A percentile compares a stretch with the other conserved stretches of the same genome.
These are phyloP conservation scores for Sardina pilchardus DNA, from an alignment of 2,113 vertebrate species.

Conservation along the genomic window DNA sequence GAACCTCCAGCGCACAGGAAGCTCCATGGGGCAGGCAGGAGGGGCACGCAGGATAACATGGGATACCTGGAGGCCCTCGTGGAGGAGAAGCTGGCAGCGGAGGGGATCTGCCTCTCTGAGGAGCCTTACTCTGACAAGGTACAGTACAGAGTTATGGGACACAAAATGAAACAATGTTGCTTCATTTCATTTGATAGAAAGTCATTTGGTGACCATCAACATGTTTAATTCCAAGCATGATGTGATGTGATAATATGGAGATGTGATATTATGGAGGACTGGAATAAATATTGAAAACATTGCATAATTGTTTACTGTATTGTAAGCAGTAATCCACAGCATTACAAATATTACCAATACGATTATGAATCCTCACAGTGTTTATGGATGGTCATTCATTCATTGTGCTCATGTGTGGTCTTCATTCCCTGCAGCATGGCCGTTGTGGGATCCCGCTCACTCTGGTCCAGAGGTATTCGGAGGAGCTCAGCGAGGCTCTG, in stretches of 20 bases:
- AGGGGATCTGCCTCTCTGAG: conserved; percentile 78
- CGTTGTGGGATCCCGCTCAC: conserved; percentile 82
- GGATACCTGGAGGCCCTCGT: conserved; percentile 71
- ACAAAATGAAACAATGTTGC: neutral
- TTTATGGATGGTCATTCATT: neutral
- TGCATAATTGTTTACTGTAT: neutral
- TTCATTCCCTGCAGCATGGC: conserved; percentile 67
- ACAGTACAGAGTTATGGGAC: conserved; percentile 7
- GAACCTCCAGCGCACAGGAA: neutral
- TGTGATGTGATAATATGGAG: neutral
- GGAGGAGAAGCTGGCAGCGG: conserved; percentile 74
- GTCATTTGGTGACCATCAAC: neutral
- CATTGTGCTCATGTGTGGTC: neutral
- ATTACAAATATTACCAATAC: neutral
- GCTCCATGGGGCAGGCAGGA: conserved; percentile 50
- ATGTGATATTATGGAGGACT: neutral
- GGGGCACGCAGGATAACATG: conserved; percentile 63
- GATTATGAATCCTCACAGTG: neutral
- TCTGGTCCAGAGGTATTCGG: conserved; percentile 81
- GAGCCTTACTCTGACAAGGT: conserved; percentile 83
- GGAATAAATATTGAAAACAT: neutral
- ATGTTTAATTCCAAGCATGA: neutral
- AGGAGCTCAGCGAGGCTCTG: conserved; percentile 74
- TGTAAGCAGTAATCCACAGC: neutral
- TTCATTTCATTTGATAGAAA: neutral